Evolutionary conservation across 2,113 vertebrate species (phyloP), one percentile per base, ranked within the genome.

Genomic region (Chionodraco myersi): DNA sequence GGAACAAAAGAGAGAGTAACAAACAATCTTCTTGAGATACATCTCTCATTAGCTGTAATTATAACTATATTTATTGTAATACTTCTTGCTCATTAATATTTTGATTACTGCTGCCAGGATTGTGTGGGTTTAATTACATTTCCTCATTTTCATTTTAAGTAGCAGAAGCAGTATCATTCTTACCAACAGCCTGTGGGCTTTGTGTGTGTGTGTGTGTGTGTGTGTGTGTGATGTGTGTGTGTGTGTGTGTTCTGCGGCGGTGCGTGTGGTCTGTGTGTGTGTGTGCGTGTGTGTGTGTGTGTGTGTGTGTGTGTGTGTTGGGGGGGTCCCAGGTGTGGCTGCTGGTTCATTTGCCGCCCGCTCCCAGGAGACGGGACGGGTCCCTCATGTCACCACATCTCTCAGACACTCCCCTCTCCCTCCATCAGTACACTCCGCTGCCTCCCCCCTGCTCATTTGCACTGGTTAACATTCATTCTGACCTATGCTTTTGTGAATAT

Each of bases 331-430:
- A 91, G 86, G 85, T 92, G 84, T 82, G 61, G 76, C 72, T 91
- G 58, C 88, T 83, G 87, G 75, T 90, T 91, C 64, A 89, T 92
- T 90, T 87, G 82, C 66, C 72, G 75, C 45, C 10, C 34, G 54
- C 48, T 76, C 89, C 58, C 89, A 26, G 10, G 73, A 83, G 88
- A 90, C 15, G 1, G 63, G 88, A 90, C 15, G 1, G 63, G 77
- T 79, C 83, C 81, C 75, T 82, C 79, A 58, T 89, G 86, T 92
- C 65, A 26, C 71, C 21, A 60, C 49, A 13, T 86, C 84, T 57
- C 75, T 82, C 79, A 88, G 87, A 80, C 77, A 49, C 74, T n/a
- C 83, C 83, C 76, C 68, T 54, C 75, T 66, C 48, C 86, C 71
- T 84, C 70, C 60, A 26, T 70, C 65, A 68, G 62, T 51, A 71